These are phyloP conservation scores for Merodon equestris DNA, from an alignment of 2,888 invertebrate genomes.

Conservation along the genomic window DNA sequence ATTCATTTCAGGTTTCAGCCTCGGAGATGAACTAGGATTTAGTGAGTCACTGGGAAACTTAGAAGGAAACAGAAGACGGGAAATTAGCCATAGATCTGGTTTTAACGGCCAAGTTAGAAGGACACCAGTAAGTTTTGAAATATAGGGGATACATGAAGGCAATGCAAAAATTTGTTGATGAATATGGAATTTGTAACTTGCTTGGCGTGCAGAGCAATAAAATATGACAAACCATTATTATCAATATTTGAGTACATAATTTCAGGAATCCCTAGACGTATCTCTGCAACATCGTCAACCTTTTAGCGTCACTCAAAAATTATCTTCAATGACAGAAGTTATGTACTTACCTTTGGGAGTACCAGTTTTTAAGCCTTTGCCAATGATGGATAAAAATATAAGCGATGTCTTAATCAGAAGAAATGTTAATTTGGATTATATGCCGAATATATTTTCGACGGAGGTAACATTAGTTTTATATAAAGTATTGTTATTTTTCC, in stretches of 20 bases:
- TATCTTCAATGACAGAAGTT: slow-evolving; percentile 79
- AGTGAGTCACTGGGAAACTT: slow-evolving; percentile 89
- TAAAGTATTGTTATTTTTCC: too few relatives aligned
- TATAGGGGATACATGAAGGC: too few relatives aligned
- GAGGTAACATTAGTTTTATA: too few relatives aligned
- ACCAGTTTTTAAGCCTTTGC: slow-evolving; percentile 83
- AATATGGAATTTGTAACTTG: too few relatives aligned
- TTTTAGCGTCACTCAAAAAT: too few relatives aligned
- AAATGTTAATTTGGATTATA: slow-evolving; percentile 3
- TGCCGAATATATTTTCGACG: too few relatives aligned
- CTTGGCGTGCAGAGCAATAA: too few relatives aligned
- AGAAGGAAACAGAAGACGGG: slow-evolving; percentile 85
- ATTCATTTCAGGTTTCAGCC: slow-evolving; percentile 93
- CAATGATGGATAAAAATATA: slow-evolving; percentile 81
- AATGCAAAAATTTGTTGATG: too few relatives aligned
- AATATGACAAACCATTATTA: too few relatives aligned
- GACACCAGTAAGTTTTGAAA: slow-evolving; percentile 70
- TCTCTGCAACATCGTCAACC: too few relatives aligned
- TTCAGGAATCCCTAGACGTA: too few relatives aligned
- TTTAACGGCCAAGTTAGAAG: slow-evolving; percentile 75
- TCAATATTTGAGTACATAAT: too few relatives aligned
- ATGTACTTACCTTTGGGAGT: slow-evolving; percentile 82
- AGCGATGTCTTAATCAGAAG: slow-evolving; percentile 13
- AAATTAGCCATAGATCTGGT: slow-evolving; percentile 81
- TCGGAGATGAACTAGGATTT: slow-evolving; percentile 92